Evolutionary conservation across 2,113 vertebrate genomes (phyloP).

Genomic region (Xyrauchen texanus): DNA sequence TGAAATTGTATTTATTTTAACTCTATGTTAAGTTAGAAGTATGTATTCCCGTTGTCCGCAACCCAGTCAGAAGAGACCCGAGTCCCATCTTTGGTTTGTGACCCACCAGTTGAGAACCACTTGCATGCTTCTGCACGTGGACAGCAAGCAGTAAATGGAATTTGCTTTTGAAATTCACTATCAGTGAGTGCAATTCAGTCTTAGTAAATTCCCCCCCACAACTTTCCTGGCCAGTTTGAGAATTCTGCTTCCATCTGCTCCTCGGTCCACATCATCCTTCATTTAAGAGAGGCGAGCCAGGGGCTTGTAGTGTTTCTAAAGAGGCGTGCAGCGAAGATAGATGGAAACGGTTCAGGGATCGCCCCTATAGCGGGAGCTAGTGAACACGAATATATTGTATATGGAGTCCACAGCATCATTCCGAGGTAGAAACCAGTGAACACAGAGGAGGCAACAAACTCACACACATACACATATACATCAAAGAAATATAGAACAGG

Average conservation of each 20-base stretch:
- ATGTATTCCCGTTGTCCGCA: too few species aligned
- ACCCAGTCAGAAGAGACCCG: too few species aligned
- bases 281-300: slow-evolving; percentile 55
- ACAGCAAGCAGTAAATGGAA: too few species aligned
- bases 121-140: too few species aligned
- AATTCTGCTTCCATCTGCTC: slow-evolving; percentile 1
- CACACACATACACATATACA: background rate
- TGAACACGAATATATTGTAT: slow-evolving; percentile 8
- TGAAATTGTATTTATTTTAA: too few species aligned
- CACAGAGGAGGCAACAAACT: background rate
- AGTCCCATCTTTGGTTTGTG: too few species aligned
- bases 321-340: slow-evolving; percentile 44
- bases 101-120: too few species aligned
- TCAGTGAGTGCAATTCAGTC: too few species aligned
- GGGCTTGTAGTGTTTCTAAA: slow-evolving; percentile 54
- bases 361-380: slow-evolving; percentile 44
- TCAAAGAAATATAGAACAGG: too few species aligned
- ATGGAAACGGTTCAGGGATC: slow-evolving; percentile 54
- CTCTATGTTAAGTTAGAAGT: too few species aligned
- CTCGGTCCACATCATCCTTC: slow-evolving; percentile 64
- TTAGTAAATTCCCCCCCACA: too few species aligned
- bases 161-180: too few species aligned
- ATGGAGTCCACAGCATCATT: background rate
- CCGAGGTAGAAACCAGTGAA: background rate
- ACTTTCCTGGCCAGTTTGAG: background rate